phyloP scores from a whole-genome alignment of 2,888 invertebrate genomes.

The Strigamia crassipes region DNA sequence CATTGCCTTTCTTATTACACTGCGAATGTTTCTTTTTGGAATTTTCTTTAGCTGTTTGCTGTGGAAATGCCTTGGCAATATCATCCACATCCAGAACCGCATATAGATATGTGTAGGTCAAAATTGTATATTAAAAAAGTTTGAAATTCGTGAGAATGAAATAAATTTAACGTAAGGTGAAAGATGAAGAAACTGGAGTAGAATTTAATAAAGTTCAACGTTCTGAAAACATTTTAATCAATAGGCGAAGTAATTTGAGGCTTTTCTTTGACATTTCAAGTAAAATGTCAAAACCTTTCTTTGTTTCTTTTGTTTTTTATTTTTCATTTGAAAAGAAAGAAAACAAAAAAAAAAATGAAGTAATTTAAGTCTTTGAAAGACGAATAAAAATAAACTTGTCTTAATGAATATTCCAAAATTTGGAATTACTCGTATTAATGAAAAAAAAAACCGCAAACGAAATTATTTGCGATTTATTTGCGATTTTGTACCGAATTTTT shows the following conservation, averaged over 20 bases:
- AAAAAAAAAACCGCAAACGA: too few relatives aligned
- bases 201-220: not conserved
- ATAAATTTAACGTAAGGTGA: not conserved
- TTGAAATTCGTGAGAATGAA: not conserved
- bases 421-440: too few relatives aligned
- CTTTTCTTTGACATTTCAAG: not conserved
- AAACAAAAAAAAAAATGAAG: not conserved
- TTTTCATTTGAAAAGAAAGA: not conserved
- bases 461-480: too few relatives aligned
- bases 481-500: too few relatives aligned
- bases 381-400: too few relatives aligned
- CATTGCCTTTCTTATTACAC: not conserved
- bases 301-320: not conserved
- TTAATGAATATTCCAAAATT: not conserved
- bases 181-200: not conserved
- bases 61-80: not conserved
- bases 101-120: not conserved
- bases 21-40: not conserved
- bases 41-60: not conserved
- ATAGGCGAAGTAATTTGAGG: not conserved
- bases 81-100: not conserved
- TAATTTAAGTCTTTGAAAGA: not conserved
- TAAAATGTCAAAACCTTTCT: not conserved
- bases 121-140: not conserved
- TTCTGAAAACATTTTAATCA: not conserved